These are phyloP conservation scores for Paracentrotus lividus DNA, from an alignment of 53 echinoderm and acorn worm genomes.

Conservation along the genomic window DNA sequence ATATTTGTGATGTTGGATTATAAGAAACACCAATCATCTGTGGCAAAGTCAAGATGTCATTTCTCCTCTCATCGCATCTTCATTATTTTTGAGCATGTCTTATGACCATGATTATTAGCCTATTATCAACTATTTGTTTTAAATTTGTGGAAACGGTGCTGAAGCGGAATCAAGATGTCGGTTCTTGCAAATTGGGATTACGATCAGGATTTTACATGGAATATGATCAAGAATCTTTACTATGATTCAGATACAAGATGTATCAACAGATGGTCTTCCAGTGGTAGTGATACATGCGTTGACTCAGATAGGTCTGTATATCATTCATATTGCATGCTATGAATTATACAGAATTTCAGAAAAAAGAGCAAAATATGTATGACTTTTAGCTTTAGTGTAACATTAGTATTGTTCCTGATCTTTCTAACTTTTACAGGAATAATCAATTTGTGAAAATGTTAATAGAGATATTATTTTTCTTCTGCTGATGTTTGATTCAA, in stretches of 20 bases:
- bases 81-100: neutral
- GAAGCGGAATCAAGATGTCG: neutral
- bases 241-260: neutral
- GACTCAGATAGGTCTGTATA: conserved; percentile 21
- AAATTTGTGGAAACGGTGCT: neutral
- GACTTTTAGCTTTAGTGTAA: neutral
- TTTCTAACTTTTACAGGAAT: neutral
- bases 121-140: neutral
- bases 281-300: conserved; percentile 35
- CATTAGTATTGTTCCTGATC: neutral
- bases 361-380: neutral
- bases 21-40: no score
- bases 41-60: no score
- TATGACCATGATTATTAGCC: neutral
- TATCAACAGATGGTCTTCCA: conserved; percentile 19
- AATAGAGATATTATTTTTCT: neutral
- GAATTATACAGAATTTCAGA: neutral
- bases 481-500: no score
- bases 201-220: conserved; percentile 38
- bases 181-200: conserved; percentile 8
- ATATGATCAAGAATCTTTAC: conserved; percentile 31
- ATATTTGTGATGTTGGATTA: neutral
- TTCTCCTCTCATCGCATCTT: no score
- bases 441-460: neutral
- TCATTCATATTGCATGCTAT: neutral